A percentile compares a stretch with the other conserved stretches of the same genome.
These are phyloP conservation scores for Sesamia inferens DNA, from an alignment of 2,888 invertebrate genomes.

Conservation along the genomic window DNA sequence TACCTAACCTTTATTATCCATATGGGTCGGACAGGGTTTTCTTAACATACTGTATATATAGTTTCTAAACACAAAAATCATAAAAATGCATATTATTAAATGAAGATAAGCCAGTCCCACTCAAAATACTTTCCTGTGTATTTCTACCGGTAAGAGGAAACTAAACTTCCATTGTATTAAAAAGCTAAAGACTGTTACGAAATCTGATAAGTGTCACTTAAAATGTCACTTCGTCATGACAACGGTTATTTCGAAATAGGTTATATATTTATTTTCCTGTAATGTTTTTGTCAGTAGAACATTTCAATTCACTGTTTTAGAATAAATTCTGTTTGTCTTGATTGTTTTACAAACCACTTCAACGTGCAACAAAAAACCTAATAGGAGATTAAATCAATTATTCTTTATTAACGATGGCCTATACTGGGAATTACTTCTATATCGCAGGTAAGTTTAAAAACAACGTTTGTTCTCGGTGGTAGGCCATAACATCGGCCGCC, in stretches of 20 bases:
- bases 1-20: too few relatives aligned
- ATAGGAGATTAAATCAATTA: neutral
- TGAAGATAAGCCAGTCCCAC: neutral
- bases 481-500: too few relatives aligned
- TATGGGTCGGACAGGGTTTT: too few relatives aligned
- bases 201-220: slow-evolving; percentile 37
- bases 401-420: too few relatives aligned
- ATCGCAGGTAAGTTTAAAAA: too few relatives aligned
- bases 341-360: neutral
- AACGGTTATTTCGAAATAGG: slow-evolving; percentile 20
- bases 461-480: too few relatives aligned
- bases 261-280: slow-evolving; percentile 20
- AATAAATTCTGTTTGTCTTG: neutral
- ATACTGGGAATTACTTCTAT: too few relatives aligned
- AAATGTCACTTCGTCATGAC: slow-evolving; percentile 32
- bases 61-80: neutral
- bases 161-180: slow-evolving; percentile 49
- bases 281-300: slow-evolving; percentile 9
- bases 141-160: slow-evolving; percentile 29
- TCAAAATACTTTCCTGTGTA: slow-evolving; percentile 15
- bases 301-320: neutral
- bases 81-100: neutral
- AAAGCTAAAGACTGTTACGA: slow-evolving; percentile 21
- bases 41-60: neutral
- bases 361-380: neutral